phyloP scores from a whole-genome alignment of 2,797 vertebrate genomes.

The Potorous gilbertii region DNA sequence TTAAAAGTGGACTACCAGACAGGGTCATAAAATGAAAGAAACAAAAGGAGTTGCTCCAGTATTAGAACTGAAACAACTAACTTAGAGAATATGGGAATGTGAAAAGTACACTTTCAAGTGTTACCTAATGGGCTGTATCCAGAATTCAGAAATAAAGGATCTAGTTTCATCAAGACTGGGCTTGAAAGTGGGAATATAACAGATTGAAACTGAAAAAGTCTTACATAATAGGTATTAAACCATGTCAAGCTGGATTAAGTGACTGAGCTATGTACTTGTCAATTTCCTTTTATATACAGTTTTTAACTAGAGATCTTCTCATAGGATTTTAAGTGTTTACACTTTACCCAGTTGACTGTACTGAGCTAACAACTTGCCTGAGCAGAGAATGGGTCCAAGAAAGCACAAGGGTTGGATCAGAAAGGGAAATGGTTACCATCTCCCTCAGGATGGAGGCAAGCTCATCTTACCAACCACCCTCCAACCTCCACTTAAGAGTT shows the following conservation, averaged over 20 bases:
- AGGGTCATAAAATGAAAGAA: not conserved
- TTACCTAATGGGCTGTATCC: not conserved
- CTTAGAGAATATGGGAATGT: fast-evolving
- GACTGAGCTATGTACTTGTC: not conserved
- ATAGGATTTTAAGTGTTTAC: not conserved
- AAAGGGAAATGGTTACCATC: not conserved
- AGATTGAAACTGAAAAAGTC: not conserved
- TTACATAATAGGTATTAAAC: not conserved
- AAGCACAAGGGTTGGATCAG: not conserved
- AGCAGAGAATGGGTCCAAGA: not conserved
- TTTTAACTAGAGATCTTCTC: not conserved
- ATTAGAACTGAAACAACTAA: not conserved
- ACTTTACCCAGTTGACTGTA: not conserved
- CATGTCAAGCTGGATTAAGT: not conserved
- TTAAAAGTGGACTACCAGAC: fast-evolving
- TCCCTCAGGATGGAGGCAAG: fast-evolving
- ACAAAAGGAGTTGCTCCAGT: not conserved
- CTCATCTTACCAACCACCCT: not conserved
- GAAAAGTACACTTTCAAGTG: not conserved
- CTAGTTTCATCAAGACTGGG: fast-evolving
- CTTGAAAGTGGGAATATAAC: not conserved
- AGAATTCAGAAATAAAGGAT: not conserved
- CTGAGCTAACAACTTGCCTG: not conserved
- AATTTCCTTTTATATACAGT: fast-evolving
- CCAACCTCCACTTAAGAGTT: not conserved